Base-by-base conservation (phyloP, 2,797 vertebrate genomes). In the Petrocephalus schoutedeni region DNA sequence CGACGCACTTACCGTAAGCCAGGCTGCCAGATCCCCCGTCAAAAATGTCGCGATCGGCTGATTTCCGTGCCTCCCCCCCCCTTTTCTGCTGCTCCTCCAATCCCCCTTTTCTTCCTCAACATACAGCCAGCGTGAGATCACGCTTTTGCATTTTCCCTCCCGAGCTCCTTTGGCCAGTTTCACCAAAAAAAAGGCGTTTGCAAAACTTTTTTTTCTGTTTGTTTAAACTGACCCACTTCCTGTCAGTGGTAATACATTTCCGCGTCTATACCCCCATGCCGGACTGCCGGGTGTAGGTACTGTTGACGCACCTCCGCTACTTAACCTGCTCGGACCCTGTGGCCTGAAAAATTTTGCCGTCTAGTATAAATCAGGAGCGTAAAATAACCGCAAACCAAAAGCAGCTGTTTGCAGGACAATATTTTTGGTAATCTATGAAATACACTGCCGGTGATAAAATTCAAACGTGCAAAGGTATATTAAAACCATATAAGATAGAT, bases 211-310 rank as follows among this genome's bases (percentile, higher is more conserved):
- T 14, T 87, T 87, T 87, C 3, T 85, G 64, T 12, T 53, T 32
- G 6, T 71, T 85, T 71, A 51, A 86, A 88, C 61, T 58, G 86
- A 87, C 91, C 86, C 89, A 94, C 95, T 95, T 96, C 95, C 95
- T 94, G 93, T 91, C 28, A 4, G 57, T 89, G 91, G 93, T 95
- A 95, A 95, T 93, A 94, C 94, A 93, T 95, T 91, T 91, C 86
- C 88, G 86, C 16, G 86, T 85, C 54, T 41, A 64, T 10, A 16
- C 14, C 28, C n/a, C 74, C 21, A 61, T 87, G 86, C 86, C 64
- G 87, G 77, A 51, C 56, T 80, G 19, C 41, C 36, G 67, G 32
- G 67, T 80, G 2, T 49, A 16, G 71, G 32, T 77, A 3, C 36
- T 45, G 16, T 45, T 45, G 7, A 80, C 8, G 8, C 2, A 49